phyloP scores from a whole-genome alignment of 1,140 invertebrate genomes.

The Campoletis sonorensis region DNA sequence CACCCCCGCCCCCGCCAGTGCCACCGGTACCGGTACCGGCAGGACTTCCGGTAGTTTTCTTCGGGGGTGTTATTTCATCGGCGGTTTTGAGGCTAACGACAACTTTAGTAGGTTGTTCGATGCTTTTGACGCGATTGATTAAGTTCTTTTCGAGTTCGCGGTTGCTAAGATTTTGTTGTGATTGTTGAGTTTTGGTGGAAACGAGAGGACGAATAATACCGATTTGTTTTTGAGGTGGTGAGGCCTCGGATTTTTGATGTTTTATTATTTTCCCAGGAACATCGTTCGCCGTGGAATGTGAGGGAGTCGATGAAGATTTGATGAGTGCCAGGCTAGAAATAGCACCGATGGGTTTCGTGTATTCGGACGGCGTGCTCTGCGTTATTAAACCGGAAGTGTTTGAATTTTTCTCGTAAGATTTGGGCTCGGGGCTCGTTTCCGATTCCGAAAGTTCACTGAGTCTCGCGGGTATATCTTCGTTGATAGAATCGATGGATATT shows the following conservation, averaged over 20 bases:
- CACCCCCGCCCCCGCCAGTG: conserved; percentile 58
- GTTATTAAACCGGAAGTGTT: conserved; percentile 44
- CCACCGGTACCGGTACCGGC: conserved; percentile 31
- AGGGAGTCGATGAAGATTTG: conserved; percentile 57
- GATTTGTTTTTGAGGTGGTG: conserved; percentile 76
- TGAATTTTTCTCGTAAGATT: conserved; percentile 50
- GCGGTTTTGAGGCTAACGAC: conserved; percentile 74
- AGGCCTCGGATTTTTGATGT: conserved; percentile 64
- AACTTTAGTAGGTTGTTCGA: conserved; percentile 78
- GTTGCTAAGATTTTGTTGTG: conserved; percentile 77
- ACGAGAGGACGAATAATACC: conserved; percentile 80
- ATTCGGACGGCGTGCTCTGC: conserved; percentile 33
- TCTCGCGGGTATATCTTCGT: conserved; percentile 39
- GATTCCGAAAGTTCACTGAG: conserved; percentile 48
- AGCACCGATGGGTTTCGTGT: conserved; percentile 64
- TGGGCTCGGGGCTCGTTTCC: conserved; percentile 46
- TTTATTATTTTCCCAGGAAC: conserved; percentile 62
- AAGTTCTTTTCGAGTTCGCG: conserved; percentile 84
- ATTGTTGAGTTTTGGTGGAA: conserved; percentile 72
- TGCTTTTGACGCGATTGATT: conserved; percentile 82
- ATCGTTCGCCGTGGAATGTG: conserved; percentile 66
- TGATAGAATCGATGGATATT: conserved; percentile 30
- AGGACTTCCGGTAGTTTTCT: conserved; percentile 65
- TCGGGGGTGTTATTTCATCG: conserved; percentile 73
- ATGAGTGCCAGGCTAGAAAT: conserved; percentile 66